These are phyloP conservation scores for Chalcosyrphus nemorum DNA, from an alignment of 2,888 invertebrate genomes.

Conservation along the genomic window DNA sequence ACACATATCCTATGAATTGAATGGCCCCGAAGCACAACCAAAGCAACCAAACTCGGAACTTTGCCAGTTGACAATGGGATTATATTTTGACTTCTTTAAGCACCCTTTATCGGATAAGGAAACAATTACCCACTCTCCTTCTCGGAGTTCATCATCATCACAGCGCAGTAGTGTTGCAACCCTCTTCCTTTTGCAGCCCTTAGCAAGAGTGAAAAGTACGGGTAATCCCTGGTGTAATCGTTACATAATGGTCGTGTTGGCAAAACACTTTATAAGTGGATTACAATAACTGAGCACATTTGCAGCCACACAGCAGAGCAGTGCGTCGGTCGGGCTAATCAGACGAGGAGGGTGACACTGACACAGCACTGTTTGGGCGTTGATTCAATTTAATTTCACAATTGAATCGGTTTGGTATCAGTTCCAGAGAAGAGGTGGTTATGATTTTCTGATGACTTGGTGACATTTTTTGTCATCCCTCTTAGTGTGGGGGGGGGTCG, in stretches of 20 bases:
- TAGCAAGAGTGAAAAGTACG: slow-evolving; percentile 15
- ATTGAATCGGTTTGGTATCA: slow-evolving; percentile 71
- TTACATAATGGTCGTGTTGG: slow-evolving; percentile 73
- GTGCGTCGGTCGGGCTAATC: slow-evolving; percentile 31
- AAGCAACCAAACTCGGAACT: slow-evolving; percentile 50
- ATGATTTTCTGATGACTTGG: slow-evolving; percentile 38
- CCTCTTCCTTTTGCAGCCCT: slow-evolving; percentile 49
- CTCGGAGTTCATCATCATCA: slow-evolving; percentile 23
- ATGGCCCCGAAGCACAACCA: slow-evolving; percentile 39
- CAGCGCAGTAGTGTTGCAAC: slow-evolving; percentile 23
- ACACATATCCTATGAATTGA: slow-evolving; percentile 1
- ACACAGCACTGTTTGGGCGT: slow-evolving; percentile 23
- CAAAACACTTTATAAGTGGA: slow-evolving; percentile 74
- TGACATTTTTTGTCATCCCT: slow-evolving; percentile 30
- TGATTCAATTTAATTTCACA: slow-evolving; percentile 71
- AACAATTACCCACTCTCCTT: slow-evolving; percentile 71
- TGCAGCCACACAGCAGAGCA: slow-evolving; percentile 42
- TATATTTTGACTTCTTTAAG: slow-evolving; percentile 74
- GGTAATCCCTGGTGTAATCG: slow-evolving; percentile 72
- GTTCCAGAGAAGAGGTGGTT: slow-evolving; percentile 65
- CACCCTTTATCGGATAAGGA: slow-evolving; percentile 73
- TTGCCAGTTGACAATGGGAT: slow-evolving; percentile 72
- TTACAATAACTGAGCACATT: slow-evolving; percentile 66
- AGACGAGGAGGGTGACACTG: slow-evolving; percentile 66
- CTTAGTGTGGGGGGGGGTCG: background rate